phyloP scores from a whole-genome alignment of 2,888 invertebrate species.

The Pseudolycoriella hygida region DNA sequence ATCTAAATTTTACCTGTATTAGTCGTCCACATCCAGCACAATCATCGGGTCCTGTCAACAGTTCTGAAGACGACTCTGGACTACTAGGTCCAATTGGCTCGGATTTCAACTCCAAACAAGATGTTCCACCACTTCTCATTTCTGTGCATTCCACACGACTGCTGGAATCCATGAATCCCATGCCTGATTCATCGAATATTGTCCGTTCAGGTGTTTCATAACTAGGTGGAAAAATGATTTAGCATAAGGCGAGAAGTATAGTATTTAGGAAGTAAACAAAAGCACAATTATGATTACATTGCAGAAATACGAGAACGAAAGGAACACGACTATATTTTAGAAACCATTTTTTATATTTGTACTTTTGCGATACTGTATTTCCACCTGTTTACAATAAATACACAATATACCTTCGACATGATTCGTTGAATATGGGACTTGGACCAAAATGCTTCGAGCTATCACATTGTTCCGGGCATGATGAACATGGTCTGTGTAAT shows the following conservation, averaged over 20 bases:
- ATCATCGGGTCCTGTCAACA: slow-evolving; percentile 24
- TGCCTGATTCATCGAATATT: slow-evolving; percentile 25
- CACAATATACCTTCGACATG: slow-evolving; percentile 30
- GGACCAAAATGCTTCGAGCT: slow-evolving; percentile 24
- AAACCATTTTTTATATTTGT: too few relatives aligned
- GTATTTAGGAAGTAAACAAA: too few relatives aligned
- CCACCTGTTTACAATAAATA: too few relatives aligned
- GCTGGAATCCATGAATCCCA: slow-evolving; percentile 20
- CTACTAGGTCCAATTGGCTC: slow-evolving; percentile 29
- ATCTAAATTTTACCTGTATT: slow-evolving; percentile 36
- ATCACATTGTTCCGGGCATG: slow-evolving; percentile 28
- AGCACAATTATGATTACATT: too few relatives aligned
- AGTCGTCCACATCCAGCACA: slow-evolving; percentile 81
- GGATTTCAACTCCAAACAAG: slow-evolving; percentile 27
- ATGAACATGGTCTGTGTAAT: slow-evolving; percentile 27
- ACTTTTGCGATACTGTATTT: too few relatives aligned
- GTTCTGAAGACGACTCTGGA: slow-evolving; percentile 27
- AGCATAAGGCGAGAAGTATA: slow-evolving; percentile 2
- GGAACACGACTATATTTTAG: too few relatives aligned
- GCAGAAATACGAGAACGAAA: too few relatives aligned
- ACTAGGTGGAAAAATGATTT: slow-evolving; percentile 17
- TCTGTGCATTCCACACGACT: slow-evolving; percentile 20
- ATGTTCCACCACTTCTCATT: slow-evolving; percentile 16
- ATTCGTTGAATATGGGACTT: slow-evolving; percentile 22
- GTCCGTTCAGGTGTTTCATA: slow-evolving; percentile 27